These are phyloP conservation scores for Achlya flavicornis DNA, from an alignment of 2,888 invertebrate species.

Conservation along the genomic window DNA sequence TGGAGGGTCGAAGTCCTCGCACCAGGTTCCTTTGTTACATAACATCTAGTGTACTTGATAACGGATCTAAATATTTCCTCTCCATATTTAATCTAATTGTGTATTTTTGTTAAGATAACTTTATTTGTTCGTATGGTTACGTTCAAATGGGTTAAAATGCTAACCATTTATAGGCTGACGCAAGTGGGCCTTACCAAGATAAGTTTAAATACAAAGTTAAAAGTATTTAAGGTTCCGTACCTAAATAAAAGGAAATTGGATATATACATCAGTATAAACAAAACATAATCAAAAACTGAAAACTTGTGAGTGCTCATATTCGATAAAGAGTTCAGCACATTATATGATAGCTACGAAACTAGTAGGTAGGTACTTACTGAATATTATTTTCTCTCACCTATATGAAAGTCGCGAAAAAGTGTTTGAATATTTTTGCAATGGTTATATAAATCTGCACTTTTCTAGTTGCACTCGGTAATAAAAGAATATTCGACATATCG, in stretches of 20 bases:
- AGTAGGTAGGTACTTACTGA: background rate
- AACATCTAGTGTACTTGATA: constrained; percentile 41
- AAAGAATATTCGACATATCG: constrained; percentile 40
- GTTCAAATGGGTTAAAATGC: no score
- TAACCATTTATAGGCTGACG: no score
- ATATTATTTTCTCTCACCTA: background rate
- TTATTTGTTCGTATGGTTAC: background rate
- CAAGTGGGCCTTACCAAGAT: no score
- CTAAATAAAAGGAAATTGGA: no score
- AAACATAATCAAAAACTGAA: background rate
- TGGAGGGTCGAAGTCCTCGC: constrained; percentile 64
- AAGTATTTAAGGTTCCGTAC: no score
- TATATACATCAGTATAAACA: no score
- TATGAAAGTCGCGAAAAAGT: background rate
- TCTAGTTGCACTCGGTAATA: constrained; percentile 37
- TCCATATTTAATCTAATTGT: background rate
- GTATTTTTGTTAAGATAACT: background rate
- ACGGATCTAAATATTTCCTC: constrained; percentile 16
- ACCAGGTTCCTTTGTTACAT: constrained; percentile 55
- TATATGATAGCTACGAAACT: background rate
- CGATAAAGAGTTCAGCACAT: background rate
- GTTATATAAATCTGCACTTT: constrained; percentile 32
- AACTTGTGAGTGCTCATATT: background rate
- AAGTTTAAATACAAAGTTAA: no score
- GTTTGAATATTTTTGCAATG: constrained; percentile 4